Evolutionary conservation across 2,888 invertebrate species (phyloP).

Genomic region (Drosophila anomelani): DNA sequence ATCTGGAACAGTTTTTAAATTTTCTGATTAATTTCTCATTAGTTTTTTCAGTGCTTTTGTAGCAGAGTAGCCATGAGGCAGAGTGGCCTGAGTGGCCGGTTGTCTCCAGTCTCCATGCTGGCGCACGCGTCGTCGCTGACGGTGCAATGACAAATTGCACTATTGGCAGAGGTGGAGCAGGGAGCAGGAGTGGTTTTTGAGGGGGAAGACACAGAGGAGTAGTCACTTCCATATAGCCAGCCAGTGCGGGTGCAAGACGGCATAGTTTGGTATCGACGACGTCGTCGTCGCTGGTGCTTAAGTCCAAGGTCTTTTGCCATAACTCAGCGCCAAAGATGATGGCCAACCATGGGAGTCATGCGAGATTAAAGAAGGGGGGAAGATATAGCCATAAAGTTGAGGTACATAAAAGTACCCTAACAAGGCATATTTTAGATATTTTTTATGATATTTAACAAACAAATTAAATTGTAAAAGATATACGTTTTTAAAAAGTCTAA

Average conservation of each 20-base stretch:
- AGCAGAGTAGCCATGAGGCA: conserved; percentile 10
- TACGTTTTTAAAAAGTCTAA: too few relatives aligned
- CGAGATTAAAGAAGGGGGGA: neutral
- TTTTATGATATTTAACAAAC: too few relatives aligned
- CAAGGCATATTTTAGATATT: neutral
- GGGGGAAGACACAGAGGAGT: neutral
- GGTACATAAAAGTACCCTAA: neutral
- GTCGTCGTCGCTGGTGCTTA: conserved; percentile 44
- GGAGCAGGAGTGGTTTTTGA: conserved; percentile 11
- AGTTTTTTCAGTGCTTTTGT: conserved; percentile 8
- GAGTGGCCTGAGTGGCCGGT: conserved; percentile 25
- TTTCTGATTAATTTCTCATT: too few relatives aligned
- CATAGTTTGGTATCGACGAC: conserved; percentile 42
- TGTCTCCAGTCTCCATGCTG: conserved; percentile 49
- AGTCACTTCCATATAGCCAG: conserved; percentile 1
- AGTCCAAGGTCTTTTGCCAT: conserved; percentile 72
- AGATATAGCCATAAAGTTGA: neutral
- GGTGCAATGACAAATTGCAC: conserved; percentile 73
- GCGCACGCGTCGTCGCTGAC: conserved; percentile 69
- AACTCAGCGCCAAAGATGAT: conserved; percentile 65
- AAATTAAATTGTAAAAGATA: neutral
- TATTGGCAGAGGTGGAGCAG: conserved; percentile 34
- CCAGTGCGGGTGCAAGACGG: conserved; percentile 55
- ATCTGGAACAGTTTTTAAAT: too few relatives aligned
- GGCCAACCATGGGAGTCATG: conserved; percentile 46